Base-by-base conservation (phyloP, 2,797 vertebrate species). In the Bufotes viridis region DNA sequence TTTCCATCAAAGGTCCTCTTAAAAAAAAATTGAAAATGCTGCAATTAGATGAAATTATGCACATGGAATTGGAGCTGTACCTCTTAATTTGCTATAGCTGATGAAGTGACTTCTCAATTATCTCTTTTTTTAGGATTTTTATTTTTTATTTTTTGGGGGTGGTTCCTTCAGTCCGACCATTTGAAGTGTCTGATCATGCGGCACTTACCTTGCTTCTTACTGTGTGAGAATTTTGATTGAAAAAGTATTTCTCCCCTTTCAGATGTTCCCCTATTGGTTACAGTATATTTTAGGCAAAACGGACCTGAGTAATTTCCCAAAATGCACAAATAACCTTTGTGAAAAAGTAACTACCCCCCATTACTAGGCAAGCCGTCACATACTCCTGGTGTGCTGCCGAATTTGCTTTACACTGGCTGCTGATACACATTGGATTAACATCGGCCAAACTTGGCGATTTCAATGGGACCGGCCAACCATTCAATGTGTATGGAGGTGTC, bases 41-140 rank as follows among this genome's bases (percentile, higher is more conserved):
- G 49, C 74, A 76, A 55, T 53, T 76, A 76, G 51, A 53, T 12
- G 22, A 76, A 76, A 55, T 76, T 76, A 76, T 53, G 49, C 74
- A 51, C 3, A 42, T 22, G 55, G 22, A 76, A 53, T 76, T 55
- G 49, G 22, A 14, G n/a, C 22, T 76, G 74, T 76, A 55, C 51
- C 18, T 75, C 10, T 22, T 75, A 51, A n/a, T 53, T n/a, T 14
- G 49, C 22, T 76, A 13, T 22, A 76, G 22, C 6, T n/a, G 3
- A 53, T 76, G 22, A 75, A 14, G 18, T n/a, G 42, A 74, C 72
- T 75, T 53, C 74, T 55, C 49, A 76, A 76, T 76, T 76, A 75
- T 53, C 72, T n/a, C 34, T 34, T 49, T 49, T 42, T 49, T 29
- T 49, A 0, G 8, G 1, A 18, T 34, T 75, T 75, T 51, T 75